These are phyloP conservation scores for Microhierax caerulescens DNA, from an alignment of 2,797 vertebrate genomes.

Conservation along the genomic window DNA sequence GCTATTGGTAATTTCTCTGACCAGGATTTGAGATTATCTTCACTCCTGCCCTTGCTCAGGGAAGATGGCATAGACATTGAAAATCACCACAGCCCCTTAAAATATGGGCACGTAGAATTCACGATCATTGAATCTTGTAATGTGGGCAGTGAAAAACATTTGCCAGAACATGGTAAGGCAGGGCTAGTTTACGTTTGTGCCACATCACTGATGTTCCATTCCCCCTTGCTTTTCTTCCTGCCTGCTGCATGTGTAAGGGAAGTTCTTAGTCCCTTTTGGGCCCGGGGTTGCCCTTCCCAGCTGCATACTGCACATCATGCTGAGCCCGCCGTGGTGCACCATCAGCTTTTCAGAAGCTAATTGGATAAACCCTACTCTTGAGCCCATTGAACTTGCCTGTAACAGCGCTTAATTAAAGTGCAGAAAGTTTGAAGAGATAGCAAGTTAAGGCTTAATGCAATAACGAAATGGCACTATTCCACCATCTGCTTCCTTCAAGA, in stretches of 20 bases:
- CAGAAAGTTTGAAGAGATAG: slow-evolving; percentile 78
- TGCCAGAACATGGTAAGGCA: not conserved
- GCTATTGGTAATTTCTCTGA: not conserved
- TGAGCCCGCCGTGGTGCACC: slow-evolving; percentile 33
- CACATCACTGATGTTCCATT: not conserved
- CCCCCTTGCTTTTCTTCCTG: not conserved
- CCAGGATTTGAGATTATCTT: not conserved
- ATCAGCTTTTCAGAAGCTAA: slow-evolving; percentile 64
- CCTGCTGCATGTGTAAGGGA: not conserved
- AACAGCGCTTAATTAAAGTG: slow-evolving; percentile 77
- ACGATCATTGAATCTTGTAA: not conserved
- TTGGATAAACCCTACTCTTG: slow-evolving; percentile 69
- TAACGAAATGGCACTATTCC: slow-evolving; percentile 72
- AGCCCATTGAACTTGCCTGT: slow-evolving; percentile 73
- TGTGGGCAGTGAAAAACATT: not conserved
- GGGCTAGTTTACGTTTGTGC: not conserved
- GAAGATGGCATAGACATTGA: not conserved
- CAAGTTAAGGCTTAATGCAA: slow-evolving; percentile 75
- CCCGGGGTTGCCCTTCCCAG: not conserved
- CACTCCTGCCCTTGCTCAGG: not conserved
- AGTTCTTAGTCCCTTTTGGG: not conserved
- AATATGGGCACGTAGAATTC: not conserved
- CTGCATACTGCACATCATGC: not conserved
- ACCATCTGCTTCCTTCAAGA: slow-evolving; percentile 77
- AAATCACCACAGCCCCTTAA: not conserved